These are phyloP conservation scores for Ataeniobius toweri DNA, from an alignment of 2,797 vertebrate genomes.

Conservation along the genomic window DNA sequence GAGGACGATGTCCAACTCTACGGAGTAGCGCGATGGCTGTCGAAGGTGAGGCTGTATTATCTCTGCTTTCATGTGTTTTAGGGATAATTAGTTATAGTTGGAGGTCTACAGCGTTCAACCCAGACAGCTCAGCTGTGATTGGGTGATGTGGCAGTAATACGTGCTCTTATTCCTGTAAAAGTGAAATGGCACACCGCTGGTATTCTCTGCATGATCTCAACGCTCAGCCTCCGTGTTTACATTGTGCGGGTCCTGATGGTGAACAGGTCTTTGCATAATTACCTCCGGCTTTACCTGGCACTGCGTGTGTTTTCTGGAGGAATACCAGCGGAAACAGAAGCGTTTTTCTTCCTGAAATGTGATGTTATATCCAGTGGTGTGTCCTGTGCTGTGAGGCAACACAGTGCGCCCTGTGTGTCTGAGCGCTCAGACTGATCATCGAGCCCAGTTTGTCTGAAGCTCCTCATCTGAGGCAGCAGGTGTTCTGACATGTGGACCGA, in stretches of 20 bases:
- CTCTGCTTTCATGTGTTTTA: neutral
- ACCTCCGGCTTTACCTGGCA: slow-evolving; percentile 11
- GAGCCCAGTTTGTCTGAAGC: slow-evolving; percentile 10
- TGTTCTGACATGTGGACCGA: slow-evolving; percentile 59
- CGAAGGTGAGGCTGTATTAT: slow-evolving; percentile 75
- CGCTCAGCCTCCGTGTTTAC: slow-evolving; percentile 41
- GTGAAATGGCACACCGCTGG: slow-evolving; percentile 29
- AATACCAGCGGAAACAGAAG: neutral
- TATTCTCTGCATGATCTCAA: slow-evolving; percentile 20
- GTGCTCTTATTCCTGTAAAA: slow-evolving; percentile 2
- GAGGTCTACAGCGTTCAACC: slow-evolving; percentile 21
- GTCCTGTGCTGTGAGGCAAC: slow-evolving; percentile 38
- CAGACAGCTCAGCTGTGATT: slow-evolving; percentile 59
- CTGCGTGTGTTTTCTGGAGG: slow-evolving; percentile 26
- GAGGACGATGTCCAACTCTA: slow-evolving; percentile 65
- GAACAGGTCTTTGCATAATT: slow-evolving; percentile 63
- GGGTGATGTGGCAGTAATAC: slow-evolving; percentile 48
- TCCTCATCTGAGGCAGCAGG: slow-evolving; percentile 56
- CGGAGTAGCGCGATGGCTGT: slow-evolving; percentile 79
- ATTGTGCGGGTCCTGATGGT: slow-evolving; percentile 20
- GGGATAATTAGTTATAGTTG: slow-evolving; percentile 6
- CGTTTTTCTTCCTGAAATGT: neutral
- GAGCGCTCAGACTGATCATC: slow-evolving; percentile 24
- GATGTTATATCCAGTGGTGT: neutral
- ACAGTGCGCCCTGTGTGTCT: slow-evolving; percentile 24